Base-by-base conservation (phyloP, 2,797 vertebrate genomes). In the Rhinichthys osculus region DNA sequence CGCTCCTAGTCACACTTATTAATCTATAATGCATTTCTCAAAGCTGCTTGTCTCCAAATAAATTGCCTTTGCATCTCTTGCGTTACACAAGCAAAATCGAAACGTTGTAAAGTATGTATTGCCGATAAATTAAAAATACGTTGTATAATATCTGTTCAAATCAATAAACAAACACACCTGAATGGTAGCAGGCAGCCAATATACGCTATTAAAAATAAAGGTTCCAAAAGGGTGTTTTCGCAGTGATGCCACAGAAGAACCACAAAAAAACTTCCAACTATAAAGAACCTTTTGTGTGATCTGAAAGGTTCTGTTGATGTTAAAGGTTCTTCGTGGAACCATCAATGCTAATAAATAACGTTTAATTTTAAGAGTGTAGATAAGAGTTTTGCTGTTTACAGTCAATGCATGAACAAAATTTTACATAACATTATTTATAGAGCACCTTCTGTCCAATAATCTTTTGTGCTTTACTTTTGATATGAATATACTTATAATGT, bases 31-130 rank as follows among this genome's bases (percentile, higher is more conserved):
- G 13, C 13, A 59, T 59, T 78, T 78, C 35, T 17, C 23, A 62
- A 5, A 40, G 76, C 35, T 59, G 19, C 50, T 38, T 77, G 76
- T 62, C 23, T 59, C 35, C 14, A 78, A 40, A 59, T 78, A n/a
- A 27, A 78, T 77, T 38, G 52, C 33, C 19, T 57, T 77, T 57
- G 73, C 50, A 77, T 57, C 33, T 78, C 23, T 40, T n/a, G 14
- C 14, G 2, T 54, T 5, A 78, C 35, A 59, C 21, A 78, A 4
- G 4, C 14, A 78, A 42, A 27, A 40, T 78, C 4, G 14, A 78
- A 40, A 42, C 2, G 13, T 27, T 10, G 42, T 73, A 4, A 50
- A 50, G 47, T 52, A 35, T 57, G 47, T 38, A 35, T 77, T 38
- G 3, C 30, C 38, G 33, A 11, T 35, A 23, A 77, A 77, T 54